Conservation (phyloP, 2,888 invertebrate species). For the Dryococelus australis region DNA sequence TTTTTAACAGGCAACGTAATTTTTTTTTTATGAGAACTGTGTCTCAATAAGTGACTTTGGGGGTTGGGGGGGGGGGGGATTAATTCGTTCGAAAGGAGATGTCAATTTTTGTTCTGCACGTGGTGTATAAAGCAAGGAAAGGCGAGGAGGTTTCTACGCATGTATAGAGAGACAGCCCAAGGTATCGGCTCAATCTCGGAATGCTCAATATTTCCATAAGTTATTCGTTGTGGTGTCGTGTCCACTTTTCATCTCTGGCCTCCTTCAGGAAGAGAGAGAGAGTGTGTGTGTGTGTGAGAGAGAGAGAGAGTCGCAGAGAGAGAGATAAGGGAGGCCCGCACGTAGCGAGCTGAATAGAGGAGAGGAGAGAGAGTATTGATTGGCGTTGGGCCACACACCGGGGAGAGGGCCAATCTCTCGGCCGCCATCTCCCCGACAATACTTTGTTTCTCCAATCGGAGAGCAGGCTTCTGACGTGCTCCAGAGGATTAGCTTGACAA, state of each 20-base stretch:
- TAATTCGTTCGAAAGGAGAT: too few species aligned
- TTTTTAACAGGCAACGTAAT: too few species aligned
- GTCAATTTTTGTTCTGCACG: too few species aligned
- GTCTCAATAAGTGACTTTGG: too few species aligned
- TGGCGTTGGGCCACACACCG: background rate
- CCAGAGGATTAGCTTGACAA: background rate
- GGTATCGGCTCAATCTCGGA: conserved; percentile 11
- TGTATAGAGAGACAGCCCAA: background rate
- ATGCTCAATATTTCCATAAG: conserved; percentile 9
- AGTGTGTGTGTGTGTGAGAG: background rate
- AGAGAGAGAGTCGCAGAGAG: background rate
- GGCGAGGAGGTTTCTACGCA: background rate
- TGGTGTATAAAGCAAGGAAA: background rate
- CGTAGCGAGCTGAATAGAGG: background rate
- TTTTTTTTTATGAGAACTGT: too few species aligned
- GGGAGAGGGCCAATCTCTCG: background rate
- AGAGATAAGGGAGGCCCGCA: background rate
- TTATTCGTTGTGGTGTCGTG: background rate
- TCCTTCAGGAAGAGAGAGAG: background rate
- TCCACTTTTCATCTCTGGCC: background rate
- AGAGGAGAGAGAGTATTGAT: background rate
- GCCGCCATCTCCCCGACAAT: background rate
- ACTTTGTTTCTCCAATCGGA: conserved; percentile 9
- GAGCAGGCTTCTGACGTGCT: background rate
- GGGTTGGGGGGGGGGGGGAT: too few species aligned